These are phyloP conservation scores for Geophilus truncorum DNA, from an alignment of 2,888 invertebrate genomes.

Conservation along the genomic window DNA sequence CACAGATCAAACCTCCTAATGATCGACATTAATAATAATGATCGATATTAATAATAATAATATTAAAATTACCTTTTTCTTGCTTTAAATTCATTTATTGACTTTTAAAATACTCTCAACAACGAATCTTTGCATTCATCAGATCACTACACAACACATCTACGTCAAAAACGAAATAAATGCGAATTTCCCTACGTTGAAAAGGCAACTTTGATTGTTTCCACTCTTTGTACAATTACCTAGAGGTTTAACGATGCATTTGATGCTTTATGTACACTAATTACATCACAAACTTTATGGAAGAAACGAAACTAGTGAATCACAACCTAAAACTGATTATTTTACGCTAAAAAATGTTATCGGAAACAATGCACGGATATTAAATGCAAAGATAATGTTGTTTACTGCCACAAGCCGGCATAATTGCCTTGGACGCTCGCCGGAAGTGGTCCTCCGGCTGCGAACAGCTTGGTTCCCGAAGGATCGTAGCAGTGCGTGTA, in stretches of 20 bases:
- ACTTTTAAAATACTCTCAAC: no score
- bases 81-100: no score
- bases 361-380: neutral
- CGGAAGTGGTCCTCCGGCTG: conserved; percentile 91
- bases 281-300: neutral
- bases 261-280: neutral
- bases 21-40: no score
- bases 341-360: neutral
- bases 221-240: neutral
- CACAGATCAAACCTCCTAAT: neutral
- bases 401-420: conserved; percentile 84
- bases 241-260: neutral
- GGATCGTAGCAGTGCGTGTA: conserved; percentile 95
- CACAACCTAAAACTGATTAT: neutral
- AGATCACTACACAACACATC: no score
- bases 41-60: neutral
- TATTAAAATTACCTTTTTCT: neutral
- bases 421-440: conserved; percentile 89
- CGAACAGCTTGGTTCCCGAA: conserved; percentile 84
- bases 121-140: no score
- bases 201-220: conserved; percentile 25
- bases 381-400: neutral
- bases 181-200: no score
- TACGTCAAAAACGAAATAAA: no score
- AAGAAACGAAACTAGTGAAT: neutral